Evolutionary conservation across 2,888 invertebrate species (phyloP), one percentile per base, ranked within the genome.

Genomic region (Atrina japonica): DNA sequence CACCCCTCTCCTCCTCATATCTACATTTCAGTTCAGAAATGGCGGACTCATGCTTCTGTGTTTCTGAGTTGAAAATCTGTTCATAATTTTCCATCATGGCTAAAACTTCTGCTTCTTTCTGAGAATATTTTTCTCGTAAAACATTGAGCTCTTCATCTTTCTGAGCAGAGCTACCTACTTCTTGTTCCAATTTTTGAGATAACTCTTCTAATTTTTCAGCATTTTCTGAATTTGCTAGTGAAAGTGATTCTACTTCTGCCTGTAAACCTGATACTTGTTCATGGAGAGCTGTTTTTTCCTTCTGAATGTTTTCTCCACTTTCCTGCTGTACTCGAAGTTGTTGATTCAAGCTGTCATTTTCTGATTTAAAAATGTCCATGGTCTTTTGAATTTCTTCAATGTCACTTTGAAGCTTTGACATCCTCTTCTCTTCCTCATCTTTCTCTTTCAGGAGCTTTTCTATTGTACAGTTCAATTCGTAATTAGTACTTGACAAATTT

Each of bases 261-360:
- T 18, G 14, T 23, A 71, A 49, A 18, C 63, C 66, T 50, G 45
- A n/a, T 35, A 47, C n/a, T 47, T 49, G 49, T n/a, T 25, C n/a
- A n/a, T 60, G 45, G 5, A 76, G 47, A 23, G 56, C 53, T 45
- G 29, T 27, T 41, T 65, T 64, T 30, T 63, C 55, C 25, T 6
- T 16, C 25, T 55, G 68, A 0, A 66, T 60, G 27, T 67, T 60
- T 41, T 73, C 61, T 29, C 65, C 52, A 0, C 18, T 43, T 16
- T 61, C 64, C 30, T 67, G 69, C 25, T 56, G 30, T 25, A 65
- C 66, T 27, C 66, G 35, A 11, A 75, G 60, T 16, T 73, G 69
- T 16, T 59, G 47, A 52, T 66, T 68, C n/a, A 67, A 56, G 23
- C 66, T 66, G 30, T 68, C 25, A 29, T 66, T 27, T 2, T 35